A percentile compares a stretch with the other conserved stretches of the same genome.
Conservation (phyloP, 2,888 invertebrate species). For the Bellardia pandia region DNA sequence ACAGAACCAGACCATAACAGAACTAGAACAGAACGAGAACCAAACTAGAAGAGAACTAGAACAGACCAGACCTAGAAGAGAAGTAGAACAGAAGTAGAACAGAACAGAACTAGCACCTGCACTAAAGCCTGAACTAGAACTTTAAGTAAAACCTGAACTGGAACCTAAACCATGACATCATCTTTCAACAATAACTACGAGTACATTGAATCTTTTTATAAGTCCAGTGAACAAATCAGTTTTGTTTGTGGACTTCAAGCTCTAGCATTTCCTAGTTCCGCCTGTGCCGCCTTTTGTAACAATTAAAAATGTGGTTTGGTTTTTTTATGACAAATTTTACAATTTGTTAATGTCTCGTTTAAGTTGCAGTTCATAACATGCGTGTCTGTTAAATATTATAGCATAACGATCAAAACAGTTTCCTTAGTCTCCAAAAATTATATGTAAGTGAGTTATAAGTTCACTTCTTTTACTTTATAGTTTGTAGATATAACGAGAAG, state of each 20-base stretch:
- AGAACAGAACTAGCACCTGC: neutral
- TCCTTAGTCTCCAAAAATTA: neutral
- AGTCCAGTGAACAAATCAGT: too few species aligned
- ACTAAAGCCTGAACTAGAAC: neutral
- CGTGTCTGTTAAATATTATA: constrained; percentile 15
- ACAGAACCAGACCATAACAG: neutral
- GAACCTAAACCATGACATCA: neutral
- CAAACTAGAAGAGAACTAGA: neutral
- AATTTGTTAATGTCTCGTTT: constrained; percentile 66
- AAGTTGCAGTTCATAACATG: constrained; percentile 33
- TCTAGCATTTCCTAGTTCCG: too few species aligned
- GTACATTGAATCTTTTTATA: too few species aligned
- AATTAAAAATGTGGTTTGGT: constrained; percentile 33
- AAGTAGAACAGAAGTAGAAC: neutral
- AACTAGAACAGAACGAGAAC: neutral
- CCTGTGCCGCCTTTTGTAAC: neutral
- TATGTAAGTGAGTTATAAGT: neutral
- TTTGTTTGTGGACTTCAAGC: too few species aligned
- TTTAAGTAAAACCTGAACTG: too few species aligned
- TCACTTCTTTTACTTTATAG: neutral
- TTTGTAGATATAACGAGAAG: neutral
- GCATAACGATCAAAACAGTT: neutral
- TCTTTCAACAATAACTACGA: too few species aligned
- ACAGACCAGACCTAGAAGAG: too few species aligned
- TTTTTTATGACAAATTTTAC: constrained; percentile 41